Percentiles rank a stretch among this genome's conserved stretches.
Evolutionary conservation across 2,113 vertebrate species (phyloP).

Genomic region (Centropus unirufus): DNA sequence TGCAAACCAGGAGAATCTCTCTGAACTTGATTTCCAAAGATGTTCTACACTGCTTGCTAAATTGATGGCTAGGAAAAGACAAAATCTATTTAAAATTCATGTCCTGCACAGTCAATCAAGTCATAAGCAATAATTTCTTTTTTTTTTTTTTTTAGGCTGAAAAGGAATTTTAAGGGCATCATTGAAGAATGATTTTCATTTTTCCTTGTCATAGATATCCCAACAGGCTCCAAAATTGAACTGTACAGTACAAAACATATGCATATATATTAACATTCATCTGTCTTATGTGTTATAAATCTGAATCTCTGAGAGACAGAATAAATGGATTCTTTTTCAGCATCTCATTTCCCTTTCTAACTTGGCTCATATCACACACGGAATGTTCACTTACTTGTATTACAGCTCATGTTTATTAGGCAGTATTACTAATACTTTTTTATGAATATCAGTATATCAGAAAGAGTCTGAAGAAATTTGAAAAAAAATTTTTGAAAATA

Average conservation of each 20-base stretch:
- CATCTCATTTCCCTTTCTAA: background rate
- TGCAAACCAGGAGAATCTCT: background rate
- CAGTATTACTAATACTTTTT: background rate
- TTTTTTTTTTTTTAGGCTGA: background rate
- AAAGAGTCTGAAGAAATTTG: background rate
- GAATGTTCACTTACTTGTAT: background rate
- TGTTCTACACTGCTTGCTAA: background rate
- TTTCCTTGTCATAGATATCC: background rate
- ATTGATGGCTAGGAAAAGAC: background rate
- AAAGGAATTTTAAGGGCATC: background rate
- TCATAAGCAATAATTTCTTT: background rate
- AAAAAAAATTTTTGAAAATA: background rate
- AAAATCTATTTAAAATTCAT: constrained; percentile 1
- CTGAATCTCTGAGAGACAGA: background rate
- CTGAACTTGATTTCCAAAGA: background rate
- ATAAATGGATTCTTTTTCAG: background rate
- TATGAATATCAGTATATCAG: background rate
- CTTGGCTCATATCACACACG: background rate
- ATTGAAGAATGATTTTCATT: background rate
- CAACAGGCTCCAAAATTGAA: background rate
- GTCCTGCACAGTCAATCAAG: background rate
- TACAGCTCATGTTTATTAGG: background rate
- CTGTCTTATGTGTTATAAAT: background rate
- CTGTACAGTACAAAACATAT: background rate
- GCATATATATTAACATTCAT: background rate